Evolutionary conservation across 2,113 vertebrate species (phyloP).

Genomic region (Crotalus helleri): DNA sequence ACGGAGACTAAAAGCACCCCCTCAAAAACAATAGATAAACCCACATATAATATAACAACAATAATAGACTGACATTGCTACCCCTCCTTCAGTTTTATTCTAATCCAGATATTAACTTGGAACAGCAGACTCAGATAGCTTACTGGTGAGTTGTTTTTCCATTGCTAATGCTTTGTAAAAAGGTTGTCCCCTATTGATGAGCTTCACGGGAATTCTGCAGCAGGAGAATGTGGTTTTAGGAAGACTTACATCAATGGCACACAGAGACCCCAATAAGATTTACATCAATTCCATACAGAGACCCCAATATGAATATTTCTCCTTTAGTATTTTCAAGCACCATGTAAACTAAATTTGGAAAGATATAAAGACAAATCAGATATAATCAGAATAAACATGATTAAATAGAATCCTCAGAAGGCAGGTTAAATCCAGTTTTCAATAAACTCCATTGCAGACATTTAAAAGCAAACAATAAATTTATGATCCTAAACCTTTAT

Average conservation of each 20-base stretch:
- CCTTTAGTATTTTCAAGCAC: conserved; percentile 35
- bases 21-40: not conserved
- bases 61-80: not conserved
- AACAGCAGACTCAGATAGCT: not conserved
- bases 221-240: not conserved
- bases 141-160: not conserved
- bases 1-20: not conserved
- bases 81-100: conserved; percentile 4
- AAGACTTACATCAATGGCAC: conserved; percentile 21
- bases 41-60: not conserved
- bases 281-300: conserved; percentile 14
- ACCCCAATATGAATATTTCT: conserved; percentile 24
- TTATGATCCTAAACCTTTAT: conserved; percentile 7
- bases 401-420: conserved; percentile 10
- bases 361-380: conserved; percentile 34
- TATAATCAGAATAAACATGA: conserved; percentile 27
- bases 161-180: conserved; percentile 3
- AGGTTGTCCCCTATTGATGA: conserved; percentile 10
- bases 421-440: conserved; percentile 5
- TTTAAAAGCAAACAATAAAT: not conserved
- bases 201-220: conserved; percentile 32
- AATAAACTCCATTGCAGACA: not conserved
- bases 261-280: conserved; percentile 3
- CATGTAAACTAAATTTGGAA: conserved; percentile 40
- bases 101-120: not conserved